Base-by-base conservation (phyloP, 30 jellyfish, hydroid and myxozoan species). In the Clytia hemisphaerica region DNA sequence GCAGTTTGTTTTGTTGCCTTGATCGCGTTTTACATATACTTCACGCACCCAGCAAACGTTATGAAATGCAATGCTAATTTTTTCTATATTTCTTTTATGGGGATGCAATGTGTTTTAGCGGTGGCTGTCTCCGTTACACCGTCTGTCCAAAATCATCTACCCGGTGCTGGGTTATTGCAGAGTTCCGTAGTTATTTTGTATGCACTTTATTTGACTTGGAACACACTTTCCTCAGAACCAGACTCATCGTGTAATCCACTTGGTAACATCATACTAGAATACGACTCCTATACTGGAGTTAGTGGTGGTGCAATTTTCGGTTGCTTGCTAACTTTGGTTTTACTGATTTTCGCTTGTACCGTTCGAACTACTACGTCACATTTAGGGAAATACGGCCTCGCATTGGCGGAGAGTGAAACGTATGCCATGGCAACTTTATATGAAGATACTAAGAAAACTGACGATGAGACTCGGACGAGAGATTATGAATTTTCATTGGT, bases 321-420 rank as follows among this genome's bases (percentile, higher is more conserved):
- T 0, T 89, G 98, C 77, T 7, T 82, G 58, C 74, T 89, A 27
- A 75, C 94, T 12, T 82, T 89, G 35, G 87, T 93, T 5, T 67
- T 89, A 37, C 37, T 89, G 3, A 28, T 82, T 14, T 89, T 89
- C 49, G 98, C 98, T 9, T 80, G 98, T 53, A 80, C 98, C 0
- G 98, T 89, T 42, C 94, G 98, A 32, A 93, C 94, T 28, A 82
- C 75, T 60, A 89, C 98, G 32, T 81, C 98, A 19, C 98, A 89
- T 46, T 72, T 89, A 24, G 95, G 95, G 40, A 82, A 76, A 68
- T 89, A 89, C 68, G 98, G 98, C 29, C 85, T 89, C 49, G 95
- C 98, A 18, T 69, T 89, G 18, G 93, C 98, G 51, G 98, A 89
- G 49, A 78, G 95, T 37, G 98, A 89, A 76, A 93, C 72, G 12